phyloP scores from a whole-genome alignment of 1,140 invertebrate species.

The Drosophila repletoides region DNA sequence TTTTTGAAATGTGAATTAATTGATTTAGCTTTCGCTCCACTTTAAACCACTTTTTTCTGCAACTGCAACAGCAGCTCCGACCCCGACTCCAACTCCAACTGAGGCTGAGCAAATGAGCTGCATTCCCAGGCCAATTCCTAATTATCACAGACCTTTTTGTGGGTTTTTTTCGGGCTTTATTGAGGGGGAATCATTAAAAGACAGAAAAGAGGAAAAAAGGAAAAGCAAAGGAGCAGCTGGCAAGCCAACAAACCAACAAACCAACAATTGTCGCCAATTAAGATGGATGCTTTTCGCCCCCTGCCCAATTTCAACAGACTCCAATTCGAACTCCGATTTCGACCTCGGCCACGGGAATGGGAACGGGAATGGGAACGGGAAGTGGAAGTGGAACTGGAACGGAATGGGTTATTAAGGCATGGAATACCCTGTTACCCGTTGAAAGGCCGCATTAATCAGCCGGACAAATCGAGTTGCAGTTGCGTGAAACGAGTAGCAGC shows the following conservation, averaged over 20 bases:
- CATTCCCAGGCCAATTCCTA: slow-evolving; percentile 23
- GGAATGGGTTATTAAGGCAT: slow-evolving; percentile 16
- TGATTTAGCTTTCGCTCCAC: background rate
- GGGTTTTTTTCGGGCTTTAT: background rate
- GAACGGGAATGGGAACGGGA: no score
- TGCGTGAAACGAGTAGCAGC: slow-evolving; percentile 73
- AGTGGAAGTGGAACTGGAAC: no score
- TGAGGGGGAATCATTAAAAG: no score
- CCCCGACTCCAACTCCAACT: background rate
- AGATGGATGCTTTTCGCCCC: slow-evolving; percentile 33
- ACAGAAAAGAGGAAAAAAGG: no score
- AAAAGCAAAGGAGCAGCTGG: background rate
- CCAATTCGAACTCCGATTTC: no score
- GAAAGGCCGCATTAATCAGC: slow-evolving; percentile 63
- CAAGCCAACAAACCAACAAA: slow-evolving; percentile 52
- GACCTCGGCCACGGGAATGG: no score
- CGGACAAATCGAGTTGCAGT: slow-evolving; percentile 50
- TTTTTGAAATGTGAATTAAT: slow-evolving; percentile 13
- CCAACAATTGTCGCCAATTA: slow-evolving; percentile 75
- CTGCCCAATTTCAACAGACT: slow-evolving; percentile 10
- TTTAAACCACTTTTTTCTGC: no score
- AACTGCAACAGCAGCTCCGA: no score
- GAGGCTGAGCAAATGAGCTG: slow-evolving; percentile 22
- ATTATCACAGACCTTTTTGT: slow-evolving; percentile 8
- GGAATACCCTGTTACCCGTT: background rate